Evolutionary conservation across 2,888 invertebrate species (phyloP).

Genomic region (Timandra comae): DNA sequence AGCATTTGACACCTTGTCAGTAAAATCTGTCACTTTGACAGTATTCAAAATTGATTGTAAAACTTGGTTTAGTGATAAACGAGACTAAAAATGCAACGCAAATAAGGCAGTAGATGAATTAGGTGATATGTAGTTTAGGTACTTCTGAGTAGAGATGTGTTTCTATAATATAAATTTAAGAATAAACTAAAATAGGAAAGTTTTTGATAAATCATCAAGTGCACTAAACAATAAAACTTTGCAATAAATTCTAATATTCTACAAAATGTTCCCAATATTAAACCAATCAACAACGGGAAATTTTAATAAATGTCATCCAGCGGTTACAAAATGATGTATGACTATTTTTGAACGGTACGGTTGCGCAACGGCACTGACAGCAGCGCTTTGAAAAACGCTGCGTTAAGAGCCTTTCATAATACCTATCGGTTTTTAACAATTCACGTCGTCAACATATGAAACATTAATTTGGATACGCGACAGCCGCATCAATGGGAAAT

Average conservation of each 20-base stretch:
- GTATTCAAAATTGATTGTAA: too few relatives aligned
- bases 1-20: too few relatives aligned
- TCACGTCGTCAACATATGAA: constrained; percentile 30
- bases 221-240: background rate
- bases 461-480: too few relatives aligned
- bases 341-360: constrained; percentile 34
- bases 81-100: too few relatives aligned
- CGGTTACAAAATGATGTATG: constrained; percentile 50
- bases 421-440: constrained; percentile 41
- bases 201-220: too few relatives aligned
- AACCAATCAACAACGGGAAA: constrained; percentile 43
- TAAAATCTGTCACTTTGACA: too few relatives aligned
- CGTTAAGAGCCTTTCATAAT: constrained; percentile 50
- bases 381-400: constrained; percentile 45
- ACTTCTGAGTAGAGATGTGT: background rate
- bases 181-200: background rate
- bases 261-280: constrained; percentile 19
- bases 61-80: too few relatives aligned
- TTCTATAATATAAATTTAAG: background rate
- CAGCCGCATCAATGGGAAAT: too few relatives aligned
- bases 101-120: too few relatives aligned
- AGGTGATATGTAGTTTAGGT: too few relatives aligned
- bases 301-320: constrained; percentile 58
- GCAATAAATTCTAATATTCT: background rate
- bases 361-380: constrained; percentile 18